These are phyloP conservation scores for Entomobrya multifasciata DNA, from an alignment of 2,888 invertebrate species.

Conservation along the genomic window DNA sequence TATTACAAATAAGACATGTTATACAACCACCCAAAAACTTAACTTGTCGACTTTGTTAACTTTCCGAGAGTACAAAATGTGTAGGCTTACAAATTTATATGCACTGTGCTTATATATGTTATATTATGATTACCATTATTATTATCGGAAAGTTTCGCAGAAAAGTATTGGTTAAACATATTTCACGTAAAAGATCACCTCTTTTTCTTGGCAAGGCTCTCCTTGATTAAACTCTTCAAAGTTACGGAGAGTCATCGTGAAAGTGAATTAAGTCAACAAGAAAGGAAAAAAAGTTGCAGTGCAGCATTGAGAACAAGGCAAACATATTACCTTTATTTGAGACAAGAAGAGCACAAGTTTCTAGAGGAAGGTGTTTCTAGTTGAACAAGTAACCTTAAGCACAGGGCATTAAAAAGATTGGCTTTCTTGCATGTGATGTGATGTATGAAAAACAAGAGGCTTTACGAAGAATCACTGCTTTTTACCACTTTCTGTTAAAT, in stretches of 20 bases:
- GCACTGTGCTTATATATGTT: neutral
- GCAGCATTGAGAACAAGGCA: slow-evolving; percentile 40
- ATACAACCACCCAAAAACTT: neutral
- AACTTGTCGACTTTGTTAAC: slow-evolving; percentile 61
- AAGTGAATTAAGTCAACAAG: slow-evolving; percentile 70
- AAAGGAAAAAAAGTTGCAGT: neutral
- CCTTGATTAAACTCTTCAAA: slow-evolving; percentile 66
- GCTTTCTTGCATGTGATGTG: neutral
- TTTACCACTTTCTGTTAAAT: slow-evolving; percentile 15
- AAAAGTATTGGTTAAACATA: slow-evolving; percentile 15
- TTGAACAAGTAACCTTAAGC: neutral
- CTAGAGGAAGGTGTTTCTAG: neutral
- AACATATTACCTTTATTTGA: neutral
- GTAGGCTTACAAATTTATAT: neutral
- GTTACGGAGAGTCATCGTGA: slow-evolving; percentile 48
- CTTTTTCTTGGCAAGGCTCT: slow-evolving; percentile 63
- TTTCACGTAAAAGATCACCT: slow-evolving; percentile 47
- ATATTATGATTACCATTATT: slow-evolving; percentile 11
- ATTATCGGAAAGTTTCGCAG: slow-evolving; percentile 22
- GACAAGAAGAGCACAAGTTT: neutral
- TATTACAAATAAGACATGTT: slow-evolving; percentile 46
- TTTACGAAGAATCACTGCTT: neutral
- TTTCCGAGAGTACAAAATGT: slow-evolving; percentile 2
- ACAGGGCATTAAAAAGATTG: neutral
- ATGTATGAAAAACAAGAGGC: too few species aligned